phyloP scores from a whole-genome alignment of 2,797 vertebrate genomes.

The Lindbergichthys nudifrons region DNA sequence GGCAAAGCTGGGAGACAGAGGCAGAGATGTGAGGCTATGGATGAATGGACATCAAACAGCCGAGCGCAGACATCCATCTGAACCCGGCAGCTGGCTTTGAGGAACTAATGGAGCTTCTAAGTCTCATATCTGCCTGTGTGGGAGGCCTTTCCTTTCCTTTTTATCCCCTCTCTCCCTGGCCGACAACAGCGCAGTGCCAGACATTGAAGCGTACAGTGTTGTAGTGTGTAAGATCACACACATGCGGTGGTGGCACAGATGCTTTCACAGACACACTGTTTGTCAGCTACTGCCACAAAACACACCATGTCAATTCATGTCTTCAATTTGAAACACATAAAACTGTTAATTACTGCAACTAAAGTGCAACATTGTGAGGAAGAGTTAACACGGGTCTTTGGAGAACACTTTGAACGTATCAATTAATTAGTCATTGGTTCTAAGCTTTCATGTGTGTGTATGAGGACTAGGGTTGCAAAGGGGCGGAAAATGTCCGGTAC shows the following conservation, averaged over 20 bases:
- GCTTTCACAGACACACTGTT: slow-evolving; percentile 23
- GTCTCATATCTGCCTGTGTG: slow-evolving; percentile 72
- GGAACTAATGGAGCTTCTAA: slow-evolving; percentile 71
- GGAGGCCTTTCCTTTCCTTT: slow-evolving; percentile 71
- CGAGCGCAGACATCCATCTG: slow-evolving; percentile 67
- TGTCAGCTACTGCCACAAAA: slow-evolving; percentile 24
- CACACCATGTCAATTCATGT: background rate
- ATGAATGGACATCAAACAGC: slow-evolving; percentile 74
- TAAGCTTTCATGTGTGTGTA: slow-evolving; percentile 53
- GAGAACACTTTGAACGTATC: slow-evolving; percentile 52
- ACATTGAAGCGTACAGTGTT: slow-evolving; percentile 50
- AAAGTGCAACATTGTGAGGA: background rate
- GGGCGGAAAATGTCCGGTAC: too few species aligned
- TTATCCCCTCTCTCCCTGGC: slow-evolving; percentile 40
- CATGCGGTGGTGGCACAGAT: slow-evolving; percentile 26
- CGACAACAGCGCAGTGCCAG: slow-evolving; percentile 51
- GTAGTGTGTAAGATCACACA: slow-evolving; percentile 57
- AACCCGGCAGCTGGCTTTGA: slow-evolving; percentile 75
- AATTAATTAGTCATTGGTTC: slow-evolving; percentile 48
- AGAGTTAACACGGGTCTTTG: slow-evolving; percentile 37
- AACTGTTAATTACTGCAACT: slow-evolving; percentile 27
- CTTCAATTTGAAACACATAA: slow-evolving; percentile 25
- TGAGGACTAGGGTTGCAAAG: too few species aligned
- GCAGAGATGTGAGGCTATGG: slow-evolving; percentile 67
- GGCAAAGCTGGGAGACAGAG: slow-evolving; percentile 60